Evolutionary conservation across 2,113 vertebrate species (phyloP).

Genomic region (Dipodomys ordii): DNA sequence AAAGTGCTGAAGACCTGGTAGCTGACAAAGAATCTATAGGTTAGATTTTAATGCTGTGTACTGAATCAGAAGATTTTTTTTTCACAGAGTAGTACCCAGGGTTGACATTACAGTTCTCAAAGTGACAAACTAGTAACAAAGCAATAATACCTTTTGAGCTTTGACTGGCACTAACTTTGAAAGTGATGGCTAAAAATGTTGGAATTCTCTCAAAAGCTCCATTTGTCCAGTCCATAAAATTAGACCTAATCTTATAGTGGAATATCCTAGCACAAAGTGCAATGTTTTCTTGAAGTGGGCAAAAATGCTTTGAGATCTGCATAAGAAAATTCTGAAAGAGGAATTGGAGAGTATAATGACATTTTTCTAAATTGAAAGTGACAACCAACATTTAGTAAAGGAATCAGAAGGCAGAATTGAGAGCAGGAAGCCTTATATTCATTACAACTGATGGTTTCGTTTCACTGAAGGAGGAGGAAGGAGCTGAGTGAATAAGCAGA

Average conservation of each 20-base stretch:
- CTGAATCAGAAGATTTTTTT: not conserved
- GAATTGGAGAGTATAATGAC: conserved; percentile 75
- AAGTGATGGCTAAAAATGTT: not conserved
- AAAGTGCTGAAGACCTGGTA: conserved; percentile 70
- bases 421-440: conserved; percentile 35
- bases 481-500: not conserved
- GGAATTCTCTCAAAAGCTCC: not conserved
- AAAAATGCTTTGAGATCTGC: conserved; percentile 63
- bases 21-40: not conserved
- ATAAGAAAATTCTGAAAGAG: conserved; percentile 63
- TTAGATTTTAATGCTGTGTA: not conserved
- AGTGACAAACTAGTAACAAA: not conserved
- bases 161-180: not conserved
- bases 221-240: conserved; percentile 47
- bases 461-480: conserved; percentile 71
- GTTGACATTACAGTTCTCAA: not conserved
- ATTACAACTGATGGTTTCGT: conserved; percentile 80
- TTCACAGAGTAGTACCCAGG: not conserved
- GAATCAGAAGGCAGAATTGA: conserved; percentile 68
- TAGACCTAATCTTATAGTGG: not conserved
- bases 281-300: not conserved
- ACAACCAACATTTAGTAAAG: conserved; percentile 76
- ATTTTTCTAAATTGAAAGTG: conserved; percentile 80
- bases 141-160: not conserved
- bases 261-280: not conserved